Evolutionary conservation across 2,797 vertebrate genomes (phyloP), one percentile per base, ranked within the genome.

Genomic region (Lacerta agilis): DNA sequence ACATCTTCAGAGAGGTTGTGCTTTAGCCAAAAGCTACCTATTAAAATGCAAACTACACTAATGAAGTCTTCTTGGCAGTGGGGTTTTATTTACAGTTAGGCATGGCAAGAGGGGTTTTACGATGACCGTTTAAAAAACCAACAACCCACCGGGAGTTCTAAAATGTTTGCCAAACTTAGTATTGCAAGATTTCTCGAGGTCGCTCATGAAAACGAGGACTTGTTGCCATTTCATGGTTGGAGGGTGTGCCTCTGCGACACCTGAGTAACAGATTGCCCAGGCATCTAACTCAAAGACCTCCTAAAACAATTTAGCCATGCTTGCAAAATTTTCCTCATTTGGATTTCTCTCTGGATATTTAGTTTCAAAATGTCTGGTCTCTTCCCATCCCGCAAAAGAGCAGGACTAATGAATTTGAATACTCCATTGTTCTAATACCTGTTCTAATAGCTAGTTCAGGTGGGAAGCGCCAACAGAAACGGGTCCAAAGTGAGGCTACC

Each of bases 1-100:
- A 90, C 93, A 91, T 91, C 88, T 94, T 88, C 64, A 81, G 20
- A 89, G 90, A 92, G 90, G 38, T 84, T 82, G 83, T 9, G 18
- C 58, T 89, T 61, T 0, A 0, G 89, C 83, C 55, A 91, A 41
- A 86, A 86, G 72, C 92, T 85, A 66, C 72, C 85, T 72, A 67
- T 75, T 91, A 83, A 89, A 79, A 88, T 90, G 89, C 88, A 88
- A 86, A 73, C 27, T 82, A 72, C 29, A 41, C 36, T 86, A 83
- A 64, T 18, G 82, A 15, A 66, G 80, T 45, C 86, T 72, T 79
- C 27, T 61, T 55, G 79, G 78, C 43, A 29, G 61, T 45, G 80
- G 45, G 49, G 13, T 67, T 89, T 41, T 76, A 36, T 79, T 8
- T 41, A 4, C 43, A 36, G 27, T 27, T n/a, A 67, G 43, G 79